phyloP scores from a whole-genome alignment of 2,888 invertebrate species.

The Sipha maydis region DNA sequence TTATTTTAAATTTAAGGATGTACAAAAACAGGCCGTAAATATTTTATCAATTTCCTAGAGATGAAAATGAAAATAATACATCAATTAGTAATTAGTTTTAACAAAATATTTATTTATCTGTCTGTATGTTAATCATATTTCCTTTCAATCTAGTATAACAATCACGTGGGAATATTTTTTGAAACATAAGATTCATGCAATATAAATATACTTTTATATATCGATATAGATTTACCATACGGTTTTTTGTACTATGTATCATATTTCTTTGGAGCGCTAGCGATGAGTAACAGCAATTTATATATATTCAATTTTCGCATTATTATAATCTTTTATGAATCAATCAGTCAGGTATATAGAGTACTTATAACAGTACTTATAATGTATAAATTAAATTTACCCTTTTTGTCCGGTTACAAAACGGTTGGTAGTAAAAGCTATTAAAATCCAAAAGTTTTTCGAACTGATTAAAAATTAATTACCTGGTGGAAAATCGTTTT shows the following conservation, averaged over 20 bases:
- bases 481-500: constrained; percentile 60
- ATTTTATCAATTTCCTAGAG: not conserved
- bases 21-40: not conserved
- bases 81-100: not conserved
- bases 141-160: not conserved
- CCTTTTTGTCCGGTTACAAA: constrained; percentile 37
- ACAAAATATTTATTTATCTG: not conserved
- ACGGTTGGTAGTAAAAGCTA: constrained; percentile 41
- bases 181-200: constrained; percentile 52
- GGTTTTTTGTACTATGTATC: constrained; percentile 10
- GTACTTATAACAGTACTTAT: too few species aligned
- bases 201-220: not conserved
- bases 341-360: not conserved
- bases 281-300: not conserved
- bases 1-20: too few species aligned
- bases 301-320: not conserved
- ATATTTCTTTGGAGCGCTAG: not conserved
- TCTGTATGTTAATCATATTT: not conserved
- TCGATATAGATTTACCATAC: constrained; percentile 35
- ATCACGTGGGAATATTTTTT: constrained; percentile 20
- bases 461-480: constrained; percentile 62
- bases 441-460: constrained; percentile 48
- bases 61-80: not conserved
- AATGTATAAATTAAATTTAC: not conserved
- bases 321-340: not conserved